Evolutionary conservation across 2,113 vertebrate genomes (phyloP), one percentile per base, ranked within the genome.

Genomic region (Chaetorhynchus papuensis): DNA sequence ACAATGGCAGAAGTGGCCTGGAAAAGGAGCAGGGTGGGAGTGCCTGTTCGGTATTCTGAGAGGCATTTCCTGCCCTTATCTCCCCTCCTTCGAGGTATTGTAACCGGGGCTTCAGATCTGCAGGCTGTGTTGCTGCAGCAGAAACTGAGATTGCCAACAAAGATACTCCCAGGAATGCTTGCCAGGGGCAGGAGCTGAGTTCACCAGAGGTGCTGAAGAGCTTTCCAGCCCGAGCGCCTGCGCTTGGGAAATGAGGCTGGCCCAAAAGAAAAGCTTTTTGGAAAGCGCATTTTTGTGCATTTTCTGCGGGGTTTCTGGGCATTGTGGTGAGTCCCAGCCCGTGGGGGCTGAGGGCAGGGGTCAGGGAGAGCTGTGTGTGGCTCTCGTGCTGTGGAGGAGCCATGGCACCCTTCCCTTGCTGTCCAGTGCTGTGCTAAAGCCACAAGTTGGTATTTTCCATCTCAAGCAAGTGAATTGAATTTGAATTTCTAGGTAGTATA

Each of bases 11-110:
- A 96, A 95, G 86, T 30, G 83, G 61, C 63, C 76, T 92, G 96
- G 93, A 89, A 90, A 89, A 86, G 91, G 83, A 70, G 68, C 35
- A 4, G 89, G 86, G 95, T 97, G 96, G 96, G 96, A 95, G 89
- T 78, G 96, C 82, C 45, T 7, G 22, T 52, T n/a, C 28, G 5
- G 45, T 83, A 77, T 92, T 68, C n/a, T 0, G 20, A 89, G 95
- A 97, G 95, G 95, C 90, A 94, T 94, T 96, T 96, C 94, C 94
- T 96, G 90, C 94, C 89, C 92, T 90, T 87, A 42, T 71, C 90
- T 94, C 92, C 80, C 86, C 89, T 95, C 93, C 69, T 83, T 95
- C 71, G 77, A 89, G 90, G 93, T 92, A 95, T 96, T 97, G 96
- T 96, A 14, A 86, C 63, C 3, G 10, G 80, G 72, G 37, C 80